Conservation (phyloP, 2,888 invertebrate species). For the Agrotis ipsilon region DNA sequence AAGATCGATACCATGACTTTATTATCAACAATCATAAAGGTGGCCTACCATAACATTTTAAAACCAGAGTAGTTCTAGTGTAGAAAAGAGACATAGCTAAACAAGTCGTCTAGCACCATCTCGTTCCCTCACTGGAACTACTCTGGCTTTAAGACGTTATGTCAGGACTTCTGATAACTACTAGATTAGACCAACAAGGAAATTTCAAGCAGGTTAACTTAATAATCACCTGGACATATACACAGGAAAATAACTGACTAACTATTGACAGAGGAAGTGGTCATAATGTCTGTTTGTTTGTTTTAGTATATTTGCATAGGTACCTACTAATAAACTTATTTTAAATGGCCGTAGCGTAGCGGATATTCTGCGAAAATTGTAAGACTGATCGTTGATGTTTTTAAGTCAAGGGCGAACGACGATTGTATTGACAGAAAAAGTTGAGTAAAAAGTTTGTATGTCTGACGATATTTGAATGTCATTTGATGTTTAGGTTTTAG, state of each 20-base stretch:
- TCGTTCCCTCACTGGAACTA: too few relatives aligned
- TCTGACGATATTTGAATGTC: neutral
- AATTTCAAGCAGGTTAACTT: neutral
- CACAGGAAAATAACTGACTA: constrained; percentile 34
- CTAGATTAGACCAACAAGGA: neutral
- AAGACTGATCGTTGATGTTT: constrained; percentile 24
- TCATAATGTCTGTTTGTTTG: constrained; percentile 10
- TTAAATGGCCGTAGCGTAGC: constrained; percentile 29
- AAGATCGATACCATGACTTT: too few relatives aligned
- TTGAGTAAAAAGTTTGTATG: constrained; percentile 27
- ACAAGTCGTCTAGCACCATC: too few relatives aligned
- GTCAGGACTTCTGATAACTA: too few relatives aligned
- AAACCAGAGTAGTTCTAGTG: too few relatives aligned
- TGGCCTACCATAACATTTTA: too few relatives aligned
- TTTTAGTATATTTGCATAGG: constrained; percentile 27
- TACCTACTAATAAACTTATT: constrained; percentile 19
- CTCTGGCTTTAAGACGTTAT: too few relatives aligned
- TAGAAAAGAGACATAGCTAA: too few relatives aligned
- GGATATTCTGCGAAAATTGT: constrained; percentile 29
- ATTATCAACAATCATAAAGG: neutral
- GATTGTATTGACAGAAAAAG: constrained; percentile 36
- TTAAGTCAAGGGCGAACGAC: constrained; percentile 30
- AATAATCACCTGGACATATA: constrained; percentile 18
- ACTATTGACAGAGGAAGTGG: constrained; percentile 33
- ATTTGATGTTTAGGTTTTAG: neutral